Evolutionary conservation across 2,888 invertebrate genomes (phyloP), one percentile per base, ranked within the genome.

Genomic region (Lathronympha strigana): DNA sequence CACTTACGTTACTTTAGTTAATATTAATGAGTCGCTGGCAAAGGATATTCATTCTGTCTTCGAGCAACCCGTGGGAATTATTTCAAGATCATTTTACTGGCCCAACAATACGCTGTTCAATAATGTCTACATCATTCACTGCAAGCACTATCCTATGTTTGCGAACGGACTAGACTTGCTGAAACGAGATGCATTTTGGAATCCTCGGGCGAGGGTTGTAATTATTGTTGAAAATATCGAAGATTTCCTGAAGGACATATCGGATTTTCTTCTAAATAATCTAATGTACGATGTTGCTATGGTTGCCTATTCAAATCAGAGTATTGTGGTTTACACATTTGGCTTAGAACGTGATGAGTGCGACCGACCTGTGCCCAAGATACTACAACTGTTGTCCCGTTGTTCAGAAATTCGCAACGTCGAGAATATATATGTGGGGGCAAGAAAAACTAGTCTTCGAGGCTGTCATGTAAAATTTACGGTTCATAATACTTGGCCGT

Each of bases 141-240:
- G 70, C 63, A 23, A 67, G n/a, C 53, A 76, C 69, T 74, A 70
- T 23, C 21, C 68, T 19, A 76, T 78, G 40, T 70, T 81, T n/a
- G 21, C 62, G 63, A 31, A 45, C 1, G 76, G 72, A 1, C 61
- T 83, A 11, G 47, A 67, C 9, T 33, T 66, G 28, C 55, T 72
- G 3, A 71, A 64, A 64, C 58, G 68, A 4, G 78, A 79, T 45
- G 33, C 13, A 13, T 75, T 72, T 43, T 84, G 81, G 78, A 79
- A 77, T 63, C 78, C 80, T 17, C 53, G 40, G 38, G 76, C 75
- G n/a, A 74, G 68, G 45, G 81, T 82, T 50, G 72, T 84, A 33
- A 75, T 83, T 21, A 60, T 76, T 1, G 28, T 81, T 4, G 58
- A 77, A 31, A 51, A 70, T 43, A 17, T 76, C 19, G 49, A 68